Conservation (phyloP, 2,888 invertebrate species). For the Diaperis boleti region DNA sequence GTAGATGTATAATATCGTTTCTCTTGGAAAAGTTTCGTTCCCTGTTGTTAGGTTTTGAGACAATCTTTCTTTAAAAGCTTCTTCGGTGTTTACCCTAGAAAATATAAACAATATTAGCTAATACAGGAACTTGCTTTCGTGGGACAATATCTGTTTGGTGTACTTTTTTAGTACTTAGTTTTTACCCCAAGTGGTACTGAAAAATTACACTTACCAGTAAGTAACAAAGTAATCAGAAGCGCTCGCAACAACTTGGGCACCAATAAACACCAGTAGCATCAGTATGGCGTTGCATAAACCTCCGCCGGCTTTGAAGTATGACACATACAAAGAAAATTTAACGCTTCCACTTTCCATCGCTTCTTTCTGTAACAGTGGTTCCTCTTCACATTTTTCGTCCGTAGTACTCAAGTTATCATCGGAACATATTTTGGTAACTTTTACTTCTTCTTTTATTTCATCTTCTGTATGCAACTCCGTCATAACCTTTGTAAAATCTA, state of each 20-base stretch:
- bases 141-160: too few species aligned
- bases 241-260: slow-evolving; percentile 71
- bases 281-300: slow-evolving; percentile 58
- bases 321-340: slow-evolving; percentile 60
- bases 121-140: too few species aligned
- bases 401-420: slow-evolving; percentile 56
- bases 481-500: slow-evolving; percentile 68
- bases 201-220: slow-evolving; percentile 73
- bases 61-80: slow-evolving; percentile 52
- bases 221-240: slow-evolving; percentile 79
- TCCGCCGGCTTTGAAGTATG: slow-evolving; percentile 70
- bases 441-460: slow-evolving; percentile 58
- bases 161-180: too few species aligned
- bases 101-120: too few species aligned
- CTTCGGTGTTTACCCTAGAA: slow-evolving; percentile 62
- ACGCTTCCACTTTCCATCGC: slow-evolving; percentile 57
- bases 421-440: slow-evolving; percentile 52
- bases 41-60: slow-evolving; percentile 42
- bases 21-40: slow-evolving; percentile 50
- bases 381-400: slow-evolving; percentile 59
- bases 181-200: too few species aligned
- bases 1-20: slow-evolving; percentile 66
- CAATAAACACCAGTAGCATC: slow-evolving; percentile 64
- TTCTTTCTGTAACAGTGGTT: slow-evolving; percentile 59
- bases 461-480: slow-evolving; percentile 56